phyloP scores from a whole-genome alignment of 2,113 vertebrate genomes.

The Nestor notabilis region DNA sequence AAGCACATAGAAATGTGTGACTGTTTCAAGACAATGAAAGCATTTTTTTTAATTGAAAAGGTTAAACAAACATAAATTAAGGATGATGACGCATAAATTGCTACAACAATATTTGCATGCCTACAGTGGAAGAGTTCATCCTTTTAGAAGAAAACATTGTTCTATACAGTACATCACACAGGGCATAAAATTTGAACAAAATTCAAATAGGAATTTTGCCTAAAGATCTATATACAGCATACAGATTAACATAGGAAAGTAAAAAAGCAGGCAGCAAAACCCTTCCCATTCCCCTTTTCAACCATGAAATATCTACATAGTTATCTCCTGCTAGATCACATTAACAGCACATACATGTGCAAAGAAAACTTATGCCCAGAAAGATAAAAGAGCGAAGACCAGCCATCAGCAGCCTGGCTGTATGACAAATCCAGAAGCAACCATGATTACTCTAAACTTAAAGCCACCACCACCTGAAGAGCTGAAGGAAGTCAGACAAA shows the following conservation, averaged over 20 bases:
- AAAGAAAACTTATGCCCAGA: background rate
- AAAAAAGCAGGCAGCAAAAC: background rate
- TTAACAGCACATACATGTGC: background rate
- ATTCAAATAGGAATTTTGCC: slow-evolving; percentile 31
- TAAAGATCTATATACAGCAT: background rate
- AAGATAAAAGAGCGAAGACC: background rate
- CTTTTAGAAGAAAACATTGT: background rate
- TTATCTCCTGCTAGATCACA: background rate
- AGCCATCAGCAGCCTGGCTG: background rate
- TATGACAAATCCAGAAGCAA: background rate
- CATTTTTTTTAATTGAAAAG: background rate
- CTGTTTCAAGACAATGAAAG: background rate
- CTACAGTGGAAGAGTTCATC: background rate
- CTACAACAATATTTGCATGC: background rate
- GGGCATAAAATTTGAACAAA: background rate
- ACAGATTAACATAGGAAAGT: background rate
- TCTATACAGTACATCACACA: background rate
- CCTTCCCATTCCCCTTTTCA: background rate
- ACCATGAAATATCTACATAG: background rate
- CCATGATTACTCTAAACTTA: background rate
- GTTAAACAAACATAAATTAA: background rate
- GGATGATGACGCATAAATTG: background rate
- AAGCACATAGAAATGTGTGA: background rate
- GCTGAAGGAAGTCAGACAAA: background rate
- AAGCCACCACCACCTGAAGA: background rate